phyloP scores from a whole-genome alignment of 64 coral and sea anemone genomes.

The Orbicella faveolata region DNA sequence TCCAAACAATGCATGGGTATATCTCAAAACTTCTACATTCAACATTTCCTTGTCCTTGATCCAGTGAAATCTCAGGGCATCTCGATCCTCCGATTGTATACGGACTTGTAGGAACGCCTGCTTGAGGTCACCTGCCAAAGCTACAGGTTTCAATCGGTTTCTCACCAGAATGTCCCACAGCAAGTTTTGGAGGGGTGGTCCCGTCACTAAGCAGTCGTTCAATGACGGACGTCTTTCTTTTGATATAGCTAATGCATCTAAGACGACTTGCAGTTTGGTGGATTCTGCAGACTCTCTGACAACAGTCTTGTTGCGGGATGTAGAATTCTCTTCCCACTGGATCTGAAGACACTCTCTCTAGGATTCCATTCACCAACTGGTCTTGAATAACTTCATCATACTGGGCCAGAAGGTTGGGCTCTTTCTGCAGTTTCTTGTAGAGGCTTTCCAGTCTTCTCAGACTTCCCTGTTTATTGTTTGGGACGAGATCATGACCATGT shows the following conservation, averaged over 20 bases:
- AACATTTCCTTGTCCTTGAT: background rate
- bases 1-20: constrained; percentile 51
- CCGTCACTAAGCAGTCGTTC: constrained; percentile 58
- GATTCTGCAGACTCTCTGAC: background rate
- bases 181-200: constrained; percentile 50
- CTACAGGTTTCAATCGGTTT: constrained; percentile 16
- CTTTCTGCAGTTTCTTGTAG: constrained; percentile 13
- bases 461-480: constrained; percentile 44
- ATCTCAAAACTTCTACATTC: constrained; percentile 1
- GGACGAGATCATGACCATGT: constrained; percentile 16
- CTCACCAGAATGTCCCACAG: constrained; percentile 15
- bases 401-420: constrained; percentile 13
- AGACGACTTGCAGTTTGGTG: constrained; percentile 40
- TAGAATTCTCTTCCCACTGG: constrained; percentile 12
- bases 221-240: constrained; percentile 25
- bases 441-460: background rate
- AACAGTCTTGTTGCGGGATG: constrained; percentile 12
- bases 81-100: constrained; percentile 6
- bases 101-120: constrained; percentile 53
- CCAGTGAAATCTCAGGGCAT: constrained; percentile 37
- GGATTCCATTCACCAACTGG: constrained; percentile 20
- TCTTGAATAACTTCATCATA: constrained; percentile 53
- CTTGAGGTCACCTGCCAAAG: constrained; percentile 53
- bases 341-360: background rate
- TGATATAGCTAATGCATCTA: constrained; percentile 3